These are phyloP conservation scores for Prenolepis imparis DNA, from an alignment of 2,888 invertebrate genomes.

Conservation along the genomic window DNA sequence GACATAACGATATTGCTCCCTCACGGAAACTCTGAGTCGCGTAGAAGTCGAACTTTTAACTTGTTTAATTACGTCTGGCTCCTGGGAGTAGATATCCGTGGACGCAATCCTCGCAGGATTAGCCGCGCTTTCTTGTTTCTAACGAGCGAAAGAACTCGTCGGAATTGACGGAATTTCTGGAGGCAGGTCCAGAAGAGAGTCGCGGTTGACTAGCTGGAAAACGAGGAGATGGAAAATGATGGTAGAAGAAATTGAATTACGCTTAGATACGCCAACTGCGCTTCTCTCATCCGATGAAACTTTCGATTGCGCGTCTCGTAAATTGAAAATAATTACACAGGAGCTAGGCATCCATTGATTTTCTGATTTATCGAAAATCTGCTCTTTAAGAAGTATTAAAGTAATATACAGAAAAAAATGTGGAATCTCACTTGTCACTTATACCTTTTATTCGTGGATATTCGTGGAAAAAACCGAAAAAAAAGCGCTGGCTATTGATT, in stretches of 20 bases:
- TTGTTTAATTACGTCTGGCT: conserved; percentile 55
- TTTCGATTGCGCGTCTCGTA: conserved; percentile 30
- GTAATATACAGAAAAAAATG: not conserved
- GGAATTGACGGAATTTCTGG: conserved; percentile 60
- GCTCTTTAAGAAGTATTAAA: not conserved
- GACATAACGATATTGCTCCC: conserved; percentile 5
- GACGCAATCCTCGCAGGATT: conserved; percentile 57
- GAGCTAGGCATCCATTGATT: conserved; percentile 18
- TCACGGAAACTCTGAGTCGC: not conserved
- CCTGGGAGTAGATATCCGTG: conserved; percentile 29
- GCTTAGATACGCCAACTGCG: conserved; percentile 5
- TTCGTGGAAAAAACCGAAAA: not conserved
- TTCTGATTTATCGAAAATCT: not conserved
- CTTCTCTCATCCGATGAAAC: not conserved
- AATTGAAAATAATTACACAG: conserved; percentile 16
- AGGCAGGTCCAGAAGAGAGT: conserved; percentile 6
- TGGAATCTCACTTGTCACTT: not conserved
- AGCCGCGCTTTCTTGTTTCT: conserved; percentile 44
- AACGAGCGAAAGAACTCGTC: conserved; percentile 57
- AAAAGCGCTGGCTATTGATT: not conserved
- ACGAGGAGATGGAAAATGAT: conserved; percentile 56
- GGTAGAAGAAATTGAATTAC: conserved; percentile 49
- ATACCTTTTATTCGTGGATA: not conserved
- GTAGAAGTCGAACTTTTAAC: conserved; percentile 41
- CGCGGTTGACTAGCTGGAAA: conserved; percentile 27